These are phyloP conservation scores for Nemapogon koenigi DNA, from an alignment of 2,888 invertebrate genomes.

Conservation along the genomic window DNA sequence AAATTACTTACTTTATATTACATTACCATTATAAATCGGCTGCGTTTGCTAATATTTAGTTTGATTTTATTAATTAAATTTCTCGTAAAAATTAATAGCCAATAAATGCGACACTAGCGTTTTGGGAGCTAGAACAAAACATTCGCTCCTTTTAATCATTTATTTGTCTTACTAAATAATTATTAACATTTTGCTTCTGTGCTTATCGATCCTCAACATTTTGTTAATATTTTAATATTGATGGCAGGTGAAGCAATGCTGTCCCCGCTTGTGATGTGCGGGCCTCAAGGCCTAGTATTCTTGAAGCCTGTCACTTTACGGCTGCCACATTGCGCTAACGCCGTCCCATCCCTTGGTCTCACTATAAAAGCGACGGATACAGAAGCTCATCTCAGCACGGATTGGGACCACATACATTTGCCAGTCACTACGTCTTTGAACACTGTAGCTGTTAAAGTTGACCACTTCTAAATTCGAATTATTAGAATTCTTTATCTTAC, in stretches of 20 bases:
- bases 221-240: slow-evolving; percentile 12
- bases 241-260: slow-evolving; percentile 88
- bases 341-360: slow-evolving; percentile 76
- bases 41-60: too few relatives aligned
- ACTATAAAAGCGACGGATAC: slow-evolving; percentile 83
- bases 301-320: slow-evolving; percentile 87
- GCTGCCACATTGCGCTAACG: slow-evolving; percentile 86
- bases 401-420: slow-evolving; percentile 85
- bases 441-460: slow-evolving; percentile 89
- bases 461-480: slow-evolving; percentile 78
- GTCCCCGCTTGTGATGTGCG: slow-evolving; percentile 95
- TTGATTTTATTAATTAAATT: too few relatives aligned
- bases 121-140: too few relatives aligned
- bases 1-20: too few relatives aligned
- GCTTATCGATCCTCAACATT: too few relatives aligned
- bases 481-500: too few relatives aligned
- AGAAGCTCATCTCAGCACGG: slow-evolving; percentile 82
- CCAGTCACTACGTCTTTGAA: slow-evolving; percentile 85
- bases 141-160: too few relatives aligned
- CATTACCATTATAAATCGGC: too few relatives aligned
- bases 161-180: too few relatives aligned
- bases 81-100: too few relatives aligned
- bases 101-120: too few relatives aligned
- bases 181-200: too few relatives aligned
- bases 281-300: slow-evolving; percentile 92